A percentile compares a stretch with the other conserved stretches of the same genome.
Evolutionary conservation across 2,888 invertebrate species (phyloP).

Genomic region (Leptarthrus brevirostris): DNA sequence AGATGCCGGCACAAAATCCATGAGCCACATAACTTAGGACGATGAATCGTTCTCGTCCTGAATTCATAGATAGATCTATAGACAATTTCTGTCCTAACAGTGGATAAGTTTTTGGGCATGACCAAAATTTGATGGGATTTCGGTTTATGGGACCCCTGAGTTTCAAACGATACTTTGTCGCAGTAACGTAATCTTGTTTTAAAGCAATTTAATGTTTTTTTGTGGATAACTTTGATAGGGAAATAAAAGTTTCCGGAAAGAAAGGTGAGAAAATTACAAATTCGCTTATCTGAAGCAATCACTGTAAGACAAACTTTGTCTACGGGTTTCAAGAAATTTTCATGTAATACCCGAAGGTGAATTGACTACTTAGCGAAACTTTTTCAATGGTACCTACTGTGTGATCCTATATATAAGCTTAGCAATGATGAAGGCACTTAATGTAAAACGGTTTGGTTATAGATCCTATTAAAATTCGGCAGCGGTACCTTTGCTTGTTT

Average conservation of each 20-base stretch:
- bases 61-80: background rate
- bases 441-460: too few relatives aligned
- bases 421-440: too few relatives aligned
- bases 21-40: background rate
- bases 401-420: too few relatives aligned
- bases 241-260: conserved; percentile 36
- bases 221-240: conserved; percentile 47
- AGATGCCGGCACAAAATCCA: background rate
- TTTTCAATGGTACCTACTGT: too few relatives aligned
- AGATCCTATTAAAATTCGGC: too few relatives aligned
- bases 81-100: background rate
- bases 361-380: too few relatives aligned
- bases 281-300: conserved; percentile 31
- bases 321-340: background rate
- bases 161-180: conserved; percentile 40
- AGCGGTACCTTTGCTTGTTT: too few relatives aligned
- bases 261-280: conserved; percentile 36
- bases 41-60: background rate
- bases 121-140: conserved; percentile 46
- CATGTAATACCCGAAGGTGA: too few relatives aligned
- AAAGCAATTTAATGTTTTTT: conserved; percentile 46
- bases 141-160: conserved; percentile 43
- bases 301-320: background rate
- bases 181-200: conserved; percentile 45
- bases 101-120: conserved; percentile 46